Base-by-base conservation (phyloP, 2,113 vertebrate species). In the Tiliqua scincoides region DNA sequence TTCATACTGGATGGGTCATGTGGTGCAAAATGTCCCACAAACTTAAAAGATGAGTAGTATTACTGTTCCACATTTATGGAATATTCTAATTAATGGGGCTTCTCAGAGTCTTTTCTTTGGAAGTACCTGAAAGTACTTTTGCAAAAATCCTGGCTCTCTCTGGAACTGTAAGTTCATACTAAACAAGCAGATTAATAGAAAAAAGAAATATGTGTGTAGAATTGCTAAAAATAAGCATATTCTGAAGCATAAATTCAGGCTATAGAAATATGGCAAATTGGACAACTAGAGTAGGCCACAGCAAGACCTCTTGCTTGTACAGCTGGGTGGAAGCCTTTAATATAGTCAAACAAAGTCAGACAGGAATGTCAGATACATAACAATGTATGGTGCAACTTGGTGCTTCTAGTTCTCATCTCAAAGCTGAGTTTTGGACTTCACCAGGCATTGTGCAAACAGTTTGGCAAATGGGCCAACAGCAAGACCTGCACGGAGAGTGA, bases 211-310 rank as follows among this genome's bases (percentile, higher is more conserved):
- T 35, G 57, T 43, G 30, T 70, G 75, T 79, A 88, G 72, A 83
- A 77, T 35, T 43, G 86, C 0, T 23, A 91, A 91, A 79, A 77
- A 87, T 92, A 91, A 93, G 93, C 91, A 92, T 90, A 91, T 85
- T 84, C 91, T 3, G 10, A 87, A 91, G 92, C 87, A 73, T 65
- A 74, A 63, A 73, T 88, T 80, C 1, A 1, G 71, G 67, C 78
- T 74, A 43, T 23, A 91, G 79, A 86, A 88, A 88, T 72, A 90
- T 48, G 78, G 72, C 15, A n/a, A 82, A 59, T 86, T 87, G 78
- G 62, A 1, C 0, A 43, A 0, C 86, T 86, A 81, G 43, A 1
- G 78, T 84, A 75, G 84, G 90, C 88, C 90, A 86, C 83, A 85
- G 88, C 85, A 86, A 1, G 2, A 77, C 82, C 81, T 43, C 6